A percentile compares a stretch with the other conserved stretches of the same genome.
phyloP scores from a whole-genome alignment of 2,797 vertebrate genomes.

The Thalassophryne amazonica region DNA sequence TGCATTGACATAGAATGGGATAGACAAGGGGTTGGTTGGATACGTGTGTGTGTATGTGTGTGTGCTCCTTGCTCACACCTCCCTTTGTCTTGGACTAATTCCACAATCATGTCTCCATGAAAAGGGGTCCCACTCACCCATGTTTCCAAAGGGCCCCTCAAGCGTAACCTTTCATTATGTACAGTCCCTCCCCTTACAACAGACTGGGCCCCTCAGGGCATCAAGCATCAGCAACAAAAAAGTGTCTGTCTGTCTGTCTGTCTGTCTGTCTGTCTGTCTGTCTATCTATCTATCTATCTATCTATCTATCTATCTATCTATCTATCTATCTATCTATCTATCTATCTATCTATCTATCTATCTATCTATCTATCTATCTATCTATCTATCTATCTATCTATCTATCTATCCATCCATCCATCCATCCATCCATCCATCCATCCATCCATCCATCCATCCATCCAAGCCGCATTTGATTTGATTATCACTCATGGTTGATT shows the following conservation, averaged over 20 bases:
- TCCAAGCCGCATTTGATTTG: slow-evolving; percentile 74
- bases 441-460: no score
- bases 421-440: no score
- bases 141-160: slow-evolving; percentile 69
- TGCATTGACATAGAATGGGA: slow-evolving; percentile 9
- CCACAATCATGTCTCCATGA: slow-evolving; percentile 68
- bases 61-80: slow-evolving; percentile 34
- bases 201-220: slow-evolving; percentile 62
- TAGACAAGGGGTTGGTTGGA: slow-evolving; percentile 11
- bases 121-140: slow-evolving; percentile 61
- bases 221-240: slow-evolving; percentile 54
- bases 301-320: no score
- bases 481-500: slow-evolving; percentile 77
- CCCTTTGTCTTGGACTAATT: slow-evolving; percentile 76
- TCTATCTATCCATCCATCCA: no score
- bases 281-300: no score
- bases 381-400: no score
- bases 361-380: no score
- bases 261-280: no score
- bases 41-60: neutral
- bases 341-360: no score
- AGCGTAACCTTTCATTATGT: slow-evolving; percentile 75
- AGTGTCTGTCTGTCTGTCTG: no score
- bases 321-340: no score
- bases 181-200: slow-evolving; percentile 52